Evolutionary conservation across 1,140 invertebrate genomes (phyloP), one percentile per base, ranked within the genome.

Genomic region (Phocides pigmalion): DNA sequence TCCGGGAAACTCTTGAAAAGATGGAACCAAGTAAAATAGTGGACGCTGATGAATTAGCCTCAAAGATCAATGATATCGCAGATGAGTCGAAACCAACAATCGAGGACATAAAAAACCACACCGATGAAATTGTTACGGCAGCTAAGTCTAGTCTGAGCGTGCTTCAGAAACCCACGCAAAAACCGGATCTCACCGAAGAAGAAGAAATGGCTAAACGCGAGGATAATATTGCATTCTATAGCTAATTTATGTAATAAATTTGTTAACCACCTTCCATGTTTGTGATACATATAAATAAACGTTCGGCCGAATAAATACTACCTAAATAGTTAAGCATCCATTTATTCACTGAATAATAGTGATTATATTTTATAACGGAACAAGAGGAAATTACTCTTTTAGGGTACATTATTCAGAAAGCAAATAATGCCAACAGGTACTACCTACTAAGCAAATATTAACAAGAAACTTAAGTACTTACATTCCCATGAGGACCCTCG

Each of bases 401-500:
- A 2, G 2, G 9, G 5, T 1, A 4, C 28, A 11, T 32, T 32
- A 32, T 0, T 32, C 28, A 32, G n/a, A 32, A 11, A 32, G 28
- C 28, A 32, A 32, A 32, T 32, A 32, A 32, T 11, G 28, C 9
- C n/a, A 32, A 11, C 9, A 32, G 28, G 8, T 4, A n/a, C n/a
- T n/a, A n/a, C n/a, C n/a, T n/a, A n/a, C n/a, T n/a, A n/a, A n/a
- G n/a, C n/a, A n/a, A 22, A 22, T 22, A 22, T 22, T 22, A 22
- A 22, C 22, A 20, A 20, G 17, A 16, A 17, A 28, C 8, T 22
- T 22, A 28, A 32, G 46, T 82, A 92, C 92, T 94, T 89, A 98
- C 97, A 94, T 96, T 96, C 80, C 97, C 97, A 84, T 97, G 97
- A 68, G 95, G 95, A 63, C 97, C 97, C 90, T 97, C 96, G 53